A percentile compares a stretch with the other conserved stretches of the same genome.
Conservation (phyloP, 2,888 invertebrate genomes). For the Pogonocherus hispidulus region DNA sequence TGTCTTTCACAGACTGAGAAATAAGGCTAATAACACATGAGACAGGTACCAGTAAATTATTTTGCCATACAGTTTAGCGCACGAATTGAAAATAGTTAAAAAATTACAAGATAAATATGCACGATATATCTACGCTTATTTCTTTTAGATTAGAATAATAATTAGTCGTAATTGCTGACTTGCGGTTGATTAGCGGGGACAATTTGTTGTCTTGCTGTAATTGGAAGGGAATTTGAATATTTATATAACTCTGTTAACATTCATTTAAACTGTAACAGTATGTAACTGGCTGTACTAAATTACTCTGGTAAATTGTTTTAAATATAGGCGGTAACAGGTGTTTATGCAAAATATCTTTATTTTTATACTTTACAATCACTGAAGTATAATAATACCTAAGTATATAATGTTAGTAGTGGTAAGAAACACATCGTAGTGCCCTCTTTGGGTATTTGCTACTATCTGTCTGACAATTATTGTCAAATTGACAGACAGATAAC, state of each 20-base stretch:
- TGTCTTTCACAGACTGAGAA: slow-evolving; percentile 8
- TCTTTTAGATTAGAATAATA: background rate
- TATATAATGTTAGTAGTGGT: no score
- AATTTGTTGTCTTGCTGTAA: slow-evolving; percentile 10
- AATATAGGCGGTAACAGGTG: background rate
- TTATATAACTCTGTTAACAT: background rate
- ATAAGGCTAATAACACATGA: slow-evolving; percentile 18
- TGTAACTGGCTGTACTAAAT: slow-evolving; percentile 2
- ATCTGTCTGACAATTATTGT: no score
- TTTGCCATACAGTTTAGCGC: slow-evolving; percentile 5
- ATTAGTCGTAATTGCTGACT: slow-evolving; percentile 5
- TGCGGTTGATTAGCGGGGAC: background rate
- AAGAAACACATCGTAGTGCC: no score
- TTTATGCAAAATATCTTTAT: background rate
- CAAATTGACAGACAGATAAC: no score
- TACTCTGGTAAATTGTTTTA: background rate
- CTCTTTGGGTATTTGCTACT: no score
- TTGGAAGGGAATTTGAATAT: slow-evolving; percentile 4
- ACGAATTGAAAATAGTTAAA: slow-evolving; percentile 3
- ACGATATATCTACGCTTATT: no score
- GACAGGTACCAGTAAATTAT: slow-evolving; percentile 10
- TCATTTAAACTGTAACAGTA: slow-evolving; percentile 3
- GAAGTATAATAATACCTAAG: no score
- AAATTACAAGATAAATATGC: background rate
- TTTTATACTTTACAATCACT: no score